Evolutionary conservation across 2,888 invertebrate species (phyloP).

Genomic region (Lysandra bellargus): DNA sequence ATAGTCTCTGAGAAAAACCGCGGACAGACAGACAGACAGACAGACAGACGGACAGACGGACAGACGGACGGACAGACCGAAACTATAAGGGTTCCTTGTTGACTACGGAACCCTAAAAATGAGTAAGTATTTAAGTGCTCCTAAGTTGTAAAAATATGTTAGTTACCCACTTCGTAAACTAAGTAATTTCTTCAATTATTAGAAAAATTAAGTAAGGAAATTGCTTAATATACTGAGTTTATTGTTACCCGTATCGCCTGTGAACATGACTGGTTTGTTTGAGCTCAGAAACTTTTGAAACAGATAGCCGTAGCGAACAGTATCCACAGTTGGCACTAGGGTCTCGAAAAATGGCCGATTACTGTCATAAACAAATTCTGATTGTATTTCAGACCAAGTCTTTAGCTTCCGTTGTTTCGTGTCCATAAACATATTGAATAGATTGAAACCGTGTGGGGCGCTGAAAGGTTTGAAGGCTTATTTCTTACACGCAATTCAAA

Average conservation of each 20-base stretch:
- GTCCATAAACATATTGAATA: slow-evolving; percentile 90
- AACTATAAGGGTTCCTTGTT: too few species aligned
- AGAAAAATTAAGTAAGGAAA: too few species aligned
- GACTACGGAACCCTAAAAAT: too few species aligned
- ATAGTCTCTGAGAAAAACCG: too few species aligned
- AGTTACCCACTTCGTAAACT: too few species aligned
- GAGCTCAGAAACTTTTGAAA: slow-evolving; percentile 87
- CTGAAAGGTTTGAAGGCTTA: slow-evolving; percentile 64
- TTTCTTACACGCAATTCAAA: background rate
- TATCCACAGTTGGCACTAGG: slow-evolving; percentile 94
- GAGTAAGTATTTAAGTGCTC: too few species aligned
- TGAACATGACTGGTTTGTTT: slow-evolving; percentile 90
- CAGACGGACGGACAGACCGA: too few species aligned
- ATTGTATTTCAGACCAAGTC: slow-evolving; percentile 89
- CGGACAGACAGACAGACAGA: too few species aligned
- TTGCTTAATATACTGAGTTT: too few species aligned
- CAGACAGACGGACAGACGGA: too few species aligned
- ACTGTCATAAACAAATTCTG: slow-evolving; percentile 85
- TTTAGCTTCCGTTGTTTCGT: slow-evolving; percentile 85
- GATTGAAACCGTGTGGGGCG: slow-evolving; percentile 82
- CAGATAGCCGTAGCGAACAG: slow-evolving; percentile 91
- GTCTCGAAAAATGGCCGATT: slow-evolving; percentile 92
- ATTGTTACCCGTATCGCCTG: slow-evolving; percentile 85
- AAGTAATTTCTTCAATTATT: too few species aligned
- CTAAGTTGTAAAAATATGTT: too few species aligned